Conservation (phyloP, 2,113 vertebrate species). For the Phainopepla nitens region DNA sequence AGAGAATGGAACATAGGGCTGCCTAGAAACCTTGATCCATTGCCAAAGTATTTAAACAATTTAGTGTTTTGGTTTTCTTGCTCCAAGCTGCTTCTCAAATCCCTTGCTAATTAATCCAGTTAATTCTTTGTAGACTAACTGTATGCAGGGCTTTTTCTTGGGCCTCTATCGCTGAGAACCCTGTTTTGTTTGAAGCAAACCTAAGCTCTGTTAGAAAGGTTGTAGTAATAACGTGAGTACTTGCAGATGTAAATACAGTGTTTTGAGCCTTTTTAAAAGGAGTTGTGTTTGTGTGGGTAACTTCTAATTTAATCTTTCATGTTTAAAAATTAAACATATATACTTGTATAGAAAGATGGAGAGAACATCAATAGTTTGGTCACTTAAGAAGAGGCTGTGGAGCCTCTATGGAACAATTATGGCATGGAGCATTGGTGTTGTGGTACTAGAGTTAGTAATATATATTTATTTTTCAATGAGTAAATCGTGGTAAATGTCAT, state of each 20-base stretch:
- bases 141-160: slow-evolving; percentile 76
- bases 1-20: slow-evolving; percentile 75
- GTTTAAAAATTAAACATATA: slow-evolving; percentile 24
- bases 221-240: slow-evolving; percentile 63
- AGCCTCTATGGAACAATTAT: neutral
- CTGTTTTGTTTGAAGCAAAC: slow-evolving; percentile 72
- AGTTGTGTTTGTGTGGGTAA: slow-evolving; percentile 10
- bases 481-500: neutral
- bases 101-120: slow-evolving; percentile 86
- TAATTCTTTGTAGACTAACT: slow-evolving; percentile 83
- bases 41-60: slow-evolving; percentile 89
- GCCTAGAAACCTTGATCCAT: slow-evolving; percentile 84
- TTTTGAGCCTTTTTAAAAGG: slow-evolving; percentile 43
- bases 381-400: neutral
- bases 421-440: neutral
- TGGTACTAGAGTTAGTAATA: neutral
- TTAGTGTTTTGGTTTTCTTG: slow-evolving; percentile 84
- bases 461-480: neutral
- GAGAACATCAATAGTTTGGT: neutral
- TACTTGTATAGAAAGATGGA: neutral
- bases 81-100: slow-evolving; percentile 83
- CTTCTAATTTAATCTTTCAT: slow-evolving; percentile 48
- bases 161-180: slow-evolving; percentile 63
- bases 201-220: slow-evolving; percentile 66
- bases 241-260: slow-evolving; percentile 71